These are phyloP conservation scores for Noctua comes DNA, from an alignment of 2,888 invertebrate species.

Conservation along the genomic window DNA sequence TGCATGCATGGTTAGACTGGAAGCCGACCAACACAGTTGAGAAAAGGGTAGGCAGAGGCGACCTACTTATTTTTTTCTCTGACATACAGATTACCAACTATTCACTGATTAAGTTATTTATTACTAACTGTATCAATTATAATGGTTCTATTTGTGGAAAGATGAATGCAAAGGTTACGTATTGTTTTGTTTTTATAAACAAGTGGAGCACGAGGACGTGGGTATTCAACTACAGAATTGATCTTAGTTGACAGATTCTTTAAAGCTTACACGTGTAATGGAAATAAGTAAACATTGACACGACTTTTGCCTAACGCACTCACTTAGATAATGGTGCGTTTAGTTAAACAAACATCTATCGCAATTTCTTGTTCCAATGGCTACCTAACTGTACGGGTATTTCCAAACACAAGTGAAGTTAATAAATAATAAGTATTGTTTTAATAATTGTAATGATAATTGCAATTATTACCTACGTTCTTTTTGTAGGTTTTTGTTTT, in stretches of 20 bases:
- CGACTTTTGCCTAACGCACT: slow-evolving; percentile 11
- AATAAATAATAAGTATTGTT: not conserved
- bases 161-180: slow-evolving; percentile 16
- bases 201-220: not conserved
- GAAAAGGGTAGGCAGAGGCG: not conserved
- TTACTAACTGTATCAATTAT: not conserved
- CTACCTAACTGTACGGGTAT: not conserved
- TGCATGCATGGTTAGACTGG: not conserved
- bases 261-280: slow-evolving; percentile 23
- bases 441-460: not conserved
- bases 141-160: slow-evolving; percentile 14
- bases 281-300: slow-evolving; percentile 23
- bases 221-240: not conserved
- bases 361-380: slow-evolving; percentile 4
- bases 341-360: not conserved
- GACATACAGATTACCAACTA: not conserved
- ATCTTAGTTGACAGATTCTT: slow-evolving; percentile 23
- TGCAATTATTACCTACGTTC: not conserved
- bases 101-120: not conserved
- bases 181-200: slow-evolving; percentile 8
- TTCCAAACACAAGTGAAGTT: not conserved
- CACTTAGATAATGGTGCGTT: slow-evolving; percentile 9
- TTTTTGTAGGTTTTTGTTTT: not conserved
- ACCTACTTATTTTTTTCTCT: not conserved
- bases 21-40: not conserved